phyloP scores from a whole-genome alignment of 2,797 vertebrate species.

The Gymnodraco acuticeps region DNA sequence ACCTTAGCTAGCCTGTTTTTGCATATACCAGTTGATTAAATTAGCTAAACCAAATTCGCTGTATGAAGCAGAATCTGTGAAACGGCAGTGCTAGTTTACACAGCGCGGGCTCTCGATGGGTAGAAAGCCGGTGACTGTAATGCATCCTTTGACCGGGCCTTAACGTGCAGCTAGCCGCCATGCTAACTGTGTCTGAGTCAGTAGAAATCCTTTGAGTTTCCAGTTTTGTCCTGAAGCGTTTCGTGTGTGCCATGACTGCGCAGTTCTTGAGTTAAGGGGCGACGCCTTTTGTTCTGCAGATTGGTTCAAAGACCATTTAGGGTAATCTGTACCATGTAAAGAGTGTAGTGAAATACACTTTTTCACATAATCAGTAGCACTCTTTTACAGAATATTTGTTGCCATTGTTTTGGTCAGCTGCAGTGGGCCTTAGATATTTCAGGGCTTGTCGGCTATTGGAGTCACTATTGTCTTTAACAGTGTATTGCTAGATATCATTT shows the following conservation, averaged over 20 bases:
- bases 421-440: constrained; percentile 33
- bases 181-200: constrained; percentile 37
- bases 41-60: neutral
- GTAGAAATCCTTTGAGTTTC: constrained; percentile 21
- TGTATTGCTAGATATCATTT: too few species aligned
- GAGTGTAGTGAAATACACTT: rapidly evolving
- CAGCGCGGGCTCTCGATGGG: neutral
- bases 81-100: neutral
- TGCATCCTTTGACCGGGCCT: neutral
- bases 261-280: constrained; percentile 82
- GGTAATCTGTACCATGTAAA: neutral
- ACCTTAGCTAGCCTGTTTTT: neutral
- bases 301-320: neutral
- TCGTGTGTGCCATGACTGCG: constrained; percentile 84
- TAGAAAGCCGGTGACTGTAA: neutral
- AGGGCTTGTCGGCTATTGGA: neutral
- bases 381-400: neutral
- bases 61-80: neutral
- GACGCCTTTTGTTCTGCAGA: constrained; percentile 76
- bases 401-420: constrained; percentile 11
- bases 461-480: constrained; percentile 15
- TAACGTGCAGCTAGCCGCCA: constrained; percentile 21
- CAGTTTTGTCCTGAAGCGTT: constrained; percentile 29
- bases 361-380: neutral
- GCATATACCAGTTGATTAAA: neutral